Percentiles rank a stretch among this genome's conserved stretches.
Evolutionary conservation across 2,113 vertebrate genomes (phyloP).

Genomic region (Calidris pugnax): DNA sequence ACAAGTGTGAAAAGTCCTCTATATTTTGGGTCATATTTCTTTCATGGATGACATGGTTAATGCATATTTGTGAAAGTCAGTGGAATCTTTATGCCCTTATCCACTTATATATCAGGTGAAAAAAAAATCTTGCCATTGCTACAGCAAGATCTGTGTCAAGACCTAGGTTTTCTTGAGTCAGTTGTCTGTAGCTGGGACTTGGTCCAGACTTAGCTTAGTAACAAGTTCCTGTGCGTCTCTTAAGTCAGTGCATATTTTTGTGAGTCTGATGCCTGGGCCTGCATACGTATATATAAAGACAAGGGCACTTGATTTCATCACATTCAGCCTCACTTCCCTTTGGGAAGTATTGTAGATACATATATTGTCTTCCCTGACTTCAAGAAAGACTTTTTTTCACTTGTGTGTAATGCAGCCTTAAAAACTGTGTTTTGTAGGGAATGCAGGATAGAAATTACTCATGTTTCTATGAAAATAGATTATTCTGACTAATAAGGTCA

Average conservation of each 20-base stretch:
- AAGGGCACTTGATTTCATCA: background rate
- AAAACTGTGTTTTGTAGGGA: background rate
- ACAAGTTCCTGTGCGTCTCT: background rate
- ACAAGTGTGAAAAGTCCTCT: background rate
- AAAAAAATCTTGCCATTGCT: background rate
- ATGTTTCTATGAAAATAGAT: background rate
- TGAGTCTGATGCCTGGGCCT: background rate
- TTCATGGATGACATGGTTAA: background rate
- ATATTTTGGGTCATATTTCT: background rate
- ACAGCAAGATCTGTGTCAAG: background rate
- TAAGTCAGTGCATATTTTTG: background rate
- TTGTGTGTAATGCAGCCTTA: background rate
- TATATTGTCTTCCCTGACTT: background rate
- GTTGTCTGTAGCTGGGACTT: background rate
- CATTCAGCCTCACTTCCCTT: background rate
- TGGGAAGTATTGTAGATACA: background rate
- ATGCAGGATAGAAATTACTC: background rate
- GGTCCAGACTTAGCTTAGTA: background rate
- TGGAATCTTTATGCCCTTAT: background rate
- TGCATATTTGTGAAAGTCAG: background rate
- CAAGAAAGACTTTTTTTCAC: background rate
- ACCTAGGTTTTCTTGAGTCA: background rate
- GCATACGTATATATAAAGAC: background rate
- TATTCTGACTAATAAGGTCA: background rate
- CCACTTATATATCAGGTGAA: background rate